Conservation (phyloP, 37 sponge, comb jelly and placozoan species). For the Aphrocallistes beatrix region DNA sequence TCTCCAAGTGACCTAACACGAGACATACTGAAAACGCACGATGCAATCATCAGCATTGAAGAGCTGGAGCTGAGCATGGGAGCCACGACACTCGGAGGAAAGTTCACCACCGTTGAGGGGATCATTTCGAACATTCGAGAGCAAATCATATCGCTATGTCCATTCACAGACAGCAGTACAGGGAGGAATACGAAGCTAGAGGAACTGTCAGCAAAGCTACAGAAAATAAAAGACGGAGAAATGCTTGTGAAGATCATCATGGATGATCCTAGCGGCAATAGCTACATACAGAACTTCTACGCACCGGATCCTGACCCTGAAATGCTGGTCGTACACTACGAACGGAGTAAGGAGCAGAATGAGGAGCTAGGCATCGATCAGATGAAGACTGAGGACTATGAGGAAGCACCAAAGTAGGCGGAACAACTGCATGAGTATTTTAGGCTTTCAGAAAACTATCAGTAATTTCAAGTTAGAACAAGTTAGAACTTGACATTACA, state of each 20-base stretch:
- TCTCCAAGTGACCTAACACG: constrained; percentile 55
- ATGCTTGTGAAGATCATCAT: constrained; percentile 54
- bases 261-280: constrained; percentile 96
- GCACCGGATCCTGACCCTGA: constrained; percentile 90
- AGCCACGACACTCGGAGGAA: constrained; percentile 62
- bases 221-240: constrained; percentile 40
- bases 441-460: too few species aligned
- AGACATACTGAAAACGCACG: constrained; percentile 72
- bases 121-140: constrained; percentile 50
- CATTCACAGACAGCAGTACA: constrained; percentile 53
- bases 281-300: constrained; percentile 87
- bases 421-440: too few species aligned
- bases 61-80: constrained; percentile 63
- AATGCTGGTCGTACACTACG: constrained; percentile 53
- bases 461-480: too few species aligned
- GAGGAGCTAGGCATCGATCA: constrained; percentile 75
- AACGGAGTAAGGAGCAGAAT: constrained; percentile 64
- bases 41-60: constrained; percentile 53
- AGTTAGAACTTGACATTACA: too few species aligned
- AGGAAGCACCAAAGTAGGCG: too few species aligned
- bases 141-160: constrained; percentile 51
- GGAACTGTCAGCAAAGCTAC: background rate
- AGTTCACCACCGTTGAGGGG: constrained; percentile 90
- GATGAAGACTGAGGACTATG: constrained; percentile 72
- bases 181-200: too few species aligned